Percentiles rank a stretch among this genome's conserved stretches.
Conservation (phyloP, 2,113 vertebrate species). For the Hemiprocne comata region DNA sequence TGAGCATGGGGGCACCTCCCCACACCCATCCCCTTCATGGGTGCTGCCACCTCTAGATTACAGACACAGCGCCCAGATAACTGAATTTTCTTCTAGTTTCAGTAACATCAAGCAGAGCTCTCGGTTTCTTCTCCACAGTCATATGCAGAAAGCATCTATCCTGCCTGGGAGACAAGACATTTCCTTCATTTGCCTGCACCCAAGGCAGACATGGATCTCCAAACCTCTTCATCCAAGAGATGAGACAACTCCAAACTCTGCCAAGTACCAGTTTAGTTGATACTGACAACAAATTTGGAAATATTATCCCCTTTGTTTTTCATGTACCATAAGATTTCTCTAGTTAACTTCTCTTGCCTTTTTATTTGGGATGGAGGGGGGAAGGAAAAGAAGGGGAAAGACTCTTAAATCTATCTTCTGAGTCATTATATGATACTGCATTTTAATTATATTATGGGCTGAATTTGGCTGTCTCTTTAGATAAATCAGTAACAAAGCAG, state of each 20-base stretch:
- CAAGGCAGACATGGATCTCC: neutral
- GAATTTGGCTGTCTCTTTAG: slow-evolving; percentile 39
- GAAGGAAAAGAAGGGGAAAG: neutral
- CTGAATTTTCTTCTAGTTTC: neutral
- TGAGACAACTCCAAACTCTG: neutral
- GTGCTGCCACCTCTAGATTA: neutral
- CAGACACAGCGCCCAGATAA: neutral
- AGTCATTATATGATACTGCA: slow-evolving; percentile 45
- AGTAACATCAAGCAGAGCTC: neutral
- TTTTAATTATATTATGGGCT: slow-evolving; percentile 54
- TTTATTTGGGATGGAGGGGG: neutral
- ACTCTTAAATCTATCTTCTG: neutral
- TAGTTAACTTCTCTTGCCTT: neutral
- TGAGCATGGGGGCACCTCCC: accelerated
- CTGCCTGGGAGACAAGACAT: neutral
- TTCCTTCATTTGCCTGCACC: neutral
- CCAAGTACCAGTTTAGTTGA: neutral
- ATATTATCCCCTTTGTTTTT: neutral
- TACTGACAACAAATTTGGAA: neutral
- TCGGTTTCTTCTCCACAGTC: accelerated
- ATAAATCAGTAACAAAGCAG: slow-evolving; percentile 55
- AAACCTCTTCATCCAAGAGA: neutral
- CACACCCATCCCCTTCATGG: neutral
- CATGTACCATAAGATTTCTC: neutral
- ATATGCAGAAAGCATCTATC: neutral